phyloP scores from a whole-genome alignment of 92 coral and sea anemone genomes.

The Porites divaricata region DNA sequence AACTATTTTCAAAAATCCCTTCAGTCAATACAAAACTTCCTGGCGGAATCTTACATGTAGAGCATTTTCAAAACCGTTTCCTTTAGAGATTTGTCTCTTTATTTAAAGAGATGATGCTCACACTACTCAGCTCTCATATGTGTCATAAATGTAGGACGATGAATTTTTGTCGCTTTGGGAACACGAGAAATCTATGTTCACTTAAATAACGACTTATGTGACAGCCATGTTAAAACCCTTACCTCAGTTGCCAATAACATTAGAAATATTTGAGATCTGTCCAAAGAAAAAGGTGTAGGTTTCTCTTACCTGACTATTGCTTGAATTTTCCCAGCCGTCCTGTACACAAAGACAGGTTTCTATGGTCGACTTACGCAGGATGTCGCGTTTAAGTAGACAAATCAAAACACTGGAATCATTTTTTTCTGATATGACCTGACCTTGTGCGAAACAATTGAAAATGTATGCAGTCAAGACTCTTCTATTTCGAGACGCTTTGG shows the following conservation, averaged over 20 bases:
- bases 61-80: neutral
- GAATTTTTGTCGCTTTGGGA: neutral
- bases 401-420: neutral
- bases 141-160: neutral
- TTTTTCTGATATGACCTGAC: slow-evolving; percentile 1
- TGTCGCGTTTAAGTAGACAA: neutral
- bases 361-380: no score
- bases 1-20: no score
- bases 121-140: neutral
- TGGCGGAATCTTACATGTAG: neutral
- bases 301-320: slow-evolving; percentile 2
- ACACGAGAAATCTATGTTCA: neutral
- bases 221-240: neutral
- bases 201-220: neutral
- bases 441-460: neutral
- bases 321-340: slow-evolving; percentile 4
- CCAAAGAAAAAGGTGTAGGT: neutral
- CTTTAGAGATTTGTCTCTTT: neutral
- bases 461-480: neutral
- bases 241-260: neutral
- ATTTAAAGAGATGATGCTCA: neutral
- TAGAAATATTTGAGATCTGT: neutral
- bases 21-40: neutral
- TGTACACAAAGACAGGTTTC: neutral
- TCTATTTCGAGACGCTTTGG: neutral